These are phyloP conservation scores for Mastomys coucha DNA, from an alignment of 2,113 vertebrate species.

Conservation along the genomic window DNA sequence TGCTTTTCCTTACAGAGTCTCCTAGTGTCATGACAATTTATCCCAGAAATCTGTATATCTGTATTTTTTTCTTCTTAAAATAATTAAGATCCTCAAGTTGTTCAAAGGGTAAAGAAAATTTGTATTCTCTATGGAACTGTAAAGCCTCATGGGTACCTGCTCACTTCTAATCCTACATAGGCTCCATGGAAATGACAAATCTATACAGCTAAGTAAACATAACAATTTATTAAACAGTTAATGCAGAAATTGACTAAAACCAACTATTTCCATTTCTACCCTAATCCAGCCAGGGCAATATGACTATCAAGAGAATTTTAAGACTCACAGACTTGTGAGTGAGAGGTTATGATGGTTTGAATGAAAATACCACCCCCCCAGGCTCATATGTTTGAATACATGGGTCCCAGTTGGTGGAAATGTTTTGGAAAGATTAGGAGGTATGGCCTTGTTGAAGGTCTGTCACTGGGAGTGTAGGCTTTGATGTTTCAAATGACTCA, in stretches of 20 bases:
- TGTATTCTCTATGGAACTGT: background rate
- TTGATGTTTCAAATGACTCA: background rate
- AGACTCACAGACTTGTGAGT: background rate
- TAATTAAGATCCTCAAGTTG: background rate
- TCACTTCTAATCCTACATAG: background rate
- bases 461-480: background rate
- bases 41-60: background rate
- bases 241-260: background rate
- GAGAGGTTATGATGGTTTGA: background rate
- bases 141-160: background rate
- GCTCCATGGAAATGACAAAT: background rate
- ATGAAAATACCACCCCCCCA: background rate
- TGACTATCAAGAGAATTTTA: background rate
- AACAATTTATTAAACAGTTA: background rate
- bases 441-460: background rate
- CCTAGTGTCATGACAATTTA: background rate
- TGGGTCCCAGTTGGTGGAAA: background rate
- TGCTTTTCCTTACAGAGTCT: background rate
- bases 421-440: background rate
- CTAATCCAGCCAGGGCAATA: background rate
- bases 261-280: background rate
- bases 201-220: background rate
- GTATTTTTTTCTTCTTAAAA: background rate
- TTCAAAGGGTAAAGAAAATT: background rate
- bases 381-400: background rate